A percentile compares a stretch with the other conserved stretches of the same genome.
These are phyloP conservation scores for Crocidura indochinensis DNA, from an alignment of 2,797 vertebrate species.

Conservation along the genomic window DNA sequence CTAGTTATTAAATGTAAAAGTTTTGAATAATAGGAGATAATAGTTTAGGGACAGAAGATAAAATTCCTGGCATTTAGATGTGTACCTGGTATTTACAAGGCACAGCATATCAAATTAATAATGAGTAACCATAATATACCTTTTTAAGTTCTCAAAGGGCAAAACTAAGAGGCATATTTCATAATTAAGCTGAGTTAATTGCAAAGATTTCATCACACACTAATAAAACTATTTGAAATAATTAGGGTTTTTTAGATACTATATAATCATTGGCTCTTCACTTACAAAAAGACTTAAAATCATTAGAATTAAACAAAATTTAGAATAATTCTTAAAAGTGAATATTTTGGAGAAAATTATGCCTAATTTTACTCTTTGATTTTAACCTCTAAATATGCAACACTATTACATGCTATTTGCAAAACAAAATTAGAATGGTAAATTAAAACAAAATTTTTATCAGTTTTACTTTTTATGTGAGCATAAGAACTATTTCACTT, in stretches of 20 bases:
- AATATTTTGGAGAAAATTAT: slow-evolving; percentile 39
- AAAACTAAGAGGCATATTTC: not conserved
- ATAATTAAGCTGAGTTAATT: not conserved
- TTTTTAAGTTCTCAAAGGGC: not conserved
- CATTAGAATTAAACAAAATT: slow-evolving; percentile 33
- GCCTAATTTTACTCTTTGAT: slow-evolving; percentile 18
- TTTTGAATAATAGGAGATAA: not conserved
- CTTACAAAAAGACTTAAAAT: not conserved
- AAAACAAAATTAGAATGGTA: slow-evolving; percentile 31
- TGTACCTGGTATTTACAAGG: not conserved
- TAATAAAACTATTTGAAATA: slow-evolving; percentile 3
- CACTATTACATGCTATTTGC: not conserved
- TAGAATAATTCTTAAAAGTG: not conserved
- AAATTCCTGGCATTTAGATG: not conserved
- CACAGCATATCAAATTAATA: not conserved
- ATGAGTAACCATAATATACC: not conserved
- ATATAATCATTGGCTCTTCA: slow-evolving; percentile 8
- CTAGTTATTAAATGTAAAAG: not conserved
- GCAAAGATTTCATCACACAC: no score
- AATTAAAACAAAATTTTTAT: slow-evolving; percentile 1
- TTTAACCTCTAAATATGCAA: slow-evolving; percentile 9
- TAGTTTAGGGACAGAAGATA: not conserved
- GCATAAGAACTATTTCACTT: not conserved
- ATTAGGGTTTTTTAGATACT: not conserved
- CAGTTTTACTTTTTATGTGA: not conserved